Evolutionary conservation across 2,888 invertebrate genomes (phyloP), one percentile per base, ranked within the genome.

Genomic region (Xylota sylvarum): DNA sequence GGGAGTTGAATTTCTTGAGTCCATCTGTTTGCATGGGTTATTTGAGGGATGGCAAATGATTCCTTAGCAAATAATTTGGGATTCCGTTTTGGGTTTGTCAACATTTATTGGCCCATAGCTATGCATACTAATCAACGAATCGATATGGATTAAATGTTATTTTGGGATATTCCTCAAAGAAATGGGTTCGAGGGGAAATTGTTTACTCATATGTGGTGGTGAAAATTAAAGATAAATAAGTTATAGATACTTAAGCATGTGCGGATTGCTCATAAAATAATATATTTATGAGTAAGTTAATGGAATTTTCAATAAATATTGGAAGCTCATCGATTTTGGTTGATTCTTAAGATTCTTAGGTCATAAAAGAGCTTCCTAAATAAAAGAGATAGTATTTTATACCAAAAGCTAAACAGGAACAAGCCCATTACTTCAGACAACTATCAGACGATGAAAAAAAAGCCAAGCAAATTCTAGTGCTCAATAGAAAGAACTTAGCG

Each of bases 21-120:
- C 43, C 30, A 37, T 62, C 30, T 62, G 37, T 23, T 19, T 19
- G 37, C 4, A 23, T 12, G 37, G 60, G 14, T 46, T 27, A 17
- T 23, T 10, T 50, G 7, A 23, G 55, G 9, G 14, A 55, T 2
- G 32, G 32, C 5, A 58, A 58, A 58, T 58, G 58, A 58, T 37
- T 58, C 35, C 14, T 46, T 40, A 9, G 46, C 27, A 40, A 43
- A 43, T 40, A 30, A 43, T 62, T 43, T 27, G 32, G 48, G 14
- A 19, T 32, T 30, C 17, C 12, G 7, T 30, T 32, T 32, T 32
- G 30, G 48, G 32, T 48, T 14, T 64, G 48, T 48, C 48, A 48
- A 48, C 64, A 46, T 35, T 65, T 23, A 19, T 19, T 19, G 48
- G 46, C 43, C 62, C 19, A 50, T 50, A 50, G 50, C 50, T 23